Evolutionary conservation across 2,113 vertebrate species (phyloP), one percentile per base, ranked within the genome.

Genomic region (Scomber japonicus): DNA sequence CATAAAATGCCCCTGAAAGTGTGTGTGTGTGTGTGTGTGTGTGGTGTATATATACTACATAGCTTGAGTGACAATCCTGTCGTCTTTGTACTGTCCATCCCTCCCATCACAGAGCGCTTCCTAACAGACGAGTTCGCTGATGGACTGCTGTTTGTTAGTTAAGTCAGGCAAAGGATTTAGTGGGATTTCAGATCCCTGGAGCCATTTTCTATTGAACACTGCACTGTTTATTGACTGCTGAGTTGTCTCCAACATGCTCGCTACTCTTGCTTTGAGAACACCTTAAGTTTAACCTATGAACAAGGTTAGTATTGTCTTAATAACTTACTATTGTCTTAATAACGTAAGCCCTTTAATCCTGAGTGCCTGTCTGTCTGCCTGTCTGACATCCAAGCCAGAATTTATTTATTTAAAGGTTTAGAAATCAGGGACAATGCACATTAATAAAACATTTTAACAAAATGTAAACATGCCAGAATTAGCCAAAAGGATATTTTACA

Each of bases 81-180:
- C 4, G 6, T 56, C 59, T 78, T 71, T 85, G 53, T 75, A 44
- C 66, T 14, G 19, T 31, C 21, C 30, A 50, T 75, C 24, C 19
- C 65, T 56, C 54, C 24, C 53, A 71, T 71, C 71, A 12, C 55
- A 81, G 54, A 71, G n/a, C 1, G 3, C 67, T 74, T 81, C 35
- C 53, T 80, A 61, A 75, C 51, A 61, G 78, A 77, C 56, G 30
- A 66, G 64, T 79, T 83, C 60, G 54, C 56, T 55, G 66, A 80
- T 59, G 64, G 60, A 15, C 65, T 57, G 49, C 54, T 80, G 78
- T 78, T 83, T 72, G 75, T 82, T 72, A 48, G 71, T 74, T 71
- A 54, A 75, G 60, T 62, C 73, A 68, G 54, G 45, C 27, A 64
- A 45, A 77, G 44, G 48, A 50, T 84, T 79, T 68, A 31, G 46